Percentiles rank a stretch among this genome's conserved stretches.
Conservation (phyloP, 2,888 invertebrate genomes). For the Lithophane semibrunnea region DNA sequence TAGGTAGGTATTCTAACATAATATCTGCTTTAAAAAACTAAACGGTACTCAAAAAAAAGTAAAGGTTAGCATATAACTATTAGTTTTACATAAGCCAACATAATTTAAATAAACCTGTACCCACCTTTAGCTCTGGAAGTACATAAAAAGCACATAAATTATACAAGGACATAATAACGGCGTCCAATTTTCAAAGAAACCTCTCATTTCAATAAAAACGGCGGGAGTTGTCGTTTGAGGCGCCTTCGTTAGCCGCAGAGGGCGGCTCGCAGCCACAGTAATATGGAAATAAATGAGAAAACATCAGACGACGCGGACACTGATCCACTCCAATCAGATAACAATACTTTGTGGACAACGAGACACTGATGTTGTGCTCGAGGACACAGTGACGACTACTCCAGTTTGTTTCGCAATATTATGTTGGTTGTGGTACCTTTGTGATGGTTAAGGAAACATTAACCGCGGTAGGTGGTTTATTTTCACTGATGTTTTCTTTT, state of each 20-base stretch:
- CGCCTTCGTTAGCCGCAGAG: constrained; percentile 70
- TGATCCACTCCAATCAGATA: constrained; percentile 78
- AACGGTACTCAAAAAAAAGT: not conserved
- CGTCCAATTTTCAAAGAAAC: constrained; percentile 83
- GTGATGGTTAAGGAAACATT: not conserved
- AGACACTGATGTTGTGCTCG: constrained; percentile 7
- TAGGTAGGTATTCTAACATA: not conserved
- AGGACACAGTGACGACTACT: constrained; percentile 16
- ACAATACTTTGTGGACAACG: constrained; percentile 76
- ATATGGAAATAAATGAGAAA: constrained; percentile 87
- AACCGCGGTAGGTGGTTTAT: too few species aligned
- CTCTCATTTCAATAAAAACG: constrained; percentile 75
- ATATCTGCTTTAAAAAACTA: not conserved
- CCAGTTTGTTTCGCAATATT: constrained; percentile 13
- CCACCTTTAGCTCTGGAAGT: constrained; percentile 54
- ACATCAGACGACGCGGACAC: constrained; percentile 73
- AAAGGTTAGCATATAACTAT: not conserved
- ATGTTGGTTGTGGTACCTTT: constrained; percentile 1
- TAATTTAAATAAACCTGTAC: constrained; percentile 16
- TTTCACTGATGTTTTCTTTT: not conserved
- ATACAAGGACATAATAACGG: constrained; percentile 80
- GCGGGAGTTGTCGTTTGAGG: constrained; percentile 70
- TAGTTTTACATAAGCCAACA: constrained; percentile 7
- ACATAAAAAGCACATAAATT: constrained; percentile 75
- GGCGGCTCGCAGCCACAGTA: constrained; percentile 74